Evolutionary conservation across 2,113 vertebrate genomes (phyloP).

Genomic region (Procavia capensis): DNA sequence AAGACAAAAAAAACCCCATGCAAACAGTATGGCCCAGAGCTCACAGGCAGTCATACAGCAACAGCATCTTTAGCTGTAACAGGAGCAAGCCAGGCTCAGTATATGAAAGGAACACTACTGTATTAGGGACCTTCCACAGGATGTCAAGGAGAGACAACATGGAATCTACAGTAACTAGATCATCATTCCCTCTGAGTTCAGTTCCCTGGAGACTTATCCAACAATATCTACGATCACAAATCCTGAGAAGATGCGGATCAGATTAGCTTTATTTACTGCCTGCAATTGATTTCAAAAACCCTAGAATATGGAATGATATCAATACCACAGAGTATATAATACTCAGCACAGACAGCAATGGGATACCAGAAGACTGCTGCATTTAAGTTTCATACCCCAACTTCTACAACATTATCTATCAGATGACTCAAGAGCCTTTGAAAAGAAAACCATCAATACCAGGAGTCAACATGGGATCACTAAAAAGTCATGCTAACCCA

Average conservation of each 20-base stretch:
- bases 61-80: not conserved
- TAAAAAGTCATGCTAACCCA: not conserved
- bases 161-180: not conserved
- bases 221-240: not conserved
- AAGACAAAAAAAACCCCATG: too few species aligned
- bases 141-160: not conserved
- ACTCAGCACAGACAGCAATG: not conserved
- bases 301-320: not conserved
- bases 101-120: not conserved
- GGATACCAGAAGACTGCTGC: not conserved
- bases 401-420: not conserved
- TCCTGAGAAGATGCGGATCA: not conserved
- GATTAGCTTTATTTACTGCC: not conserved
- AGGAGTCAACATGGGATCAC: not conserved
- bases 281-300: not conserved
- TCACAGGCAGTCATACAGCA: not conserved
- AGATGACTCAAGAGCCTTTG: not conserved
- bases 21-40: too few species aligned
- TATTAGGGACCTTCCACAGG: not conserved
- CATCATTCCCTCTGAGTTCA: too few species aligned
- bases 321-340: not conserved
- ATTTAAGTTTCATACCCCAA: not conserved
- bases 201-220: not conserved
- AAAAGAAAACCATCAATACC: not conserved
- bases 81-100: not conserved